Evolutionary conservation across 2,888 invertebrate genomes (phyloP).

Genomic region (Melolontha melolontha): DNA sequence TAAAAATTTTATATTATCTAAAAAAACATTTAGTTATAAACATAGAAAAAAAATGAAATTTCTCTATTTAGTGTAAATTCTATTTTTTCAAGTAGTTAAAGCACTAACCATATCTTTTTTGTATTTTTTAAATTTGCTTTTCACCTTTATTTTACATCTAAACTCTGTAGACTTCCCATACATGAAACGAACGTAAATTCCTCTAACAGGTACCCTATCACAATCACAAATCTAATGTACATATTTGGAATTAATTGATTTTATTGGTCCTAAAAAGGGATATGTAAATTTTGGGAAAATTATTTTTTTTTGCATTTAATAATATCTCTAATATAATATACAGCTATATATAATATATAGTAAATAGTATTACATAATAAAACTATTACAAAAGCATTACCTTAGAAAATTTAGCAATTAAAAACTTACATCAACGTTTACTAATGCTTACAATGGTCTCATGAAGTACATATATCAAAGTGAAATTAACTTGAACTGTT

Average conservation of each 20-base stretch:
- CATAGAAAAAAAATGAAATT: constrained; percentile 27
- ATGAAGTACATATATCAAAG: too few relatives aligned
- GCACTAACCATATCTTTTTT: constrained; percentile 38
- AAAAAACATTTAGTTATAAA: constrained; percentile 9
- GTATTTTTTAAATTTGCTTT: constrained; percentile 16
- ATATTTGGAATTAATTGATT: constrained; percentile 30
- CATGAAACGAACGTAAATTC: constrained; percentile 42
- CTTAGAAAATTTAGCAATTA: too few relatives aligned
- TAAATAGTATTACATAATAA: too few relatives aligned
- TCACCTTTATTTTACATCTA: neutral
- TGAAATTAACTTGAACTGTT: too few relatives aligned
- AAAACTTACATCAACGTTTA: too few relatives aligned
- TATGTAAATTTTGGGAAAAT: constrained; percentile 4
- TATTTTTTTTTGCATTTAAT: neutral
- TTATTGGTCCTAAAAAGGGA: constrained; percentile 50
- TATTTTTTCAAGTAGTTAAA: constrained; percentile 28
- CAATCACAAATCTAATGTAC: constrained; percentile 52
- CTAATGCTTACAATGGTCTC: too few relatives aligned
- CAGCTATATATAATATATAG: too few relatives aligned
- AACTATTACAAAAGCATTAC: too few relatives aligned
- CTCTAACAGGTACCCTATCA: constrained; percentile 55
- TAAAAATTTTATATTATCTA: constrained; percentile 28
- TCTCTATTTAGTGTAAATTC: neutral
- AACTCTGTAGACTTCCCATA: constrained; percentile 9
- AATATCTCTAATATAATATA: too few relatives aligned